Evolutionary conservation across 2,888 invertebrate species (phyloP).

Genomic region (Leptopterna dolabrata): DNA sequence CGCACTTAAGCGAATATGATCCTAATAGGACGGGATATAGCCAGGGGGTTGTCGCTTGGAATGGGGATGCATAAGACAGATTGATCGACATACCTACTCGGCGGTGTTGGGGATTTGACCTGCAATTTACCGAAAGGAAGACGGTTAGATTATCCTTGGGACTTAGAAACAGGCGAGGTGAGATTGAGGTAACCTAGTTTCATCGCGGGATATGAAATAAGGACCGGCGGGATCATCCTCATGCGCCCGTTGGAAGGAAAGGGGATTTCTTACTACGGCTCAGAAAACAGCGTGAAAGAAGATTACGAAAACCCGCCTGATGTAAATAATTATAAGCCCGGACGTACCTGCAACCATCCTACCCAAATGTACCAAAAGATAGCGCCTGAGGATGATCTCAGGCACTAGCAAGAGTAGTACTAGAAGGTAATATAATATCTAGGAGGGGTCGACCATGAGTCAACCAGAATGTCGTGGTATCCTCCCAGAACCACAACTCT

Average conservation of each 20-base stretch:
- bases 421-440: too few relatives aligned
- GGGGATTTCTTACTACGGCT: not conserved
- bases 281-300: not conserved
- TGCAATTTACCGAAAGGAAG: not conserved
- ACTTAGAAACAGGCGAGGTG: not conserved
- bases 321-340: too few relatives aligned
- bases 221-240: too few relatives aligned
- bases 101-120: not conserved
- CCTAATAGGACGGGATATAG: constrained; percentile 8
- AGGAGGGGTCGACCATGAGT: too few relatives aligned
- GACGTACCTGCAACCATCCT: too few relatives aligned
- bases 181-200: not conserved
- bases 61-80: not conserved
- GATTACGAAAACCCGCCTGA: too few relatives aligned
- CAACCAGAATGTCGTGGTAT: too few relatives aligned
- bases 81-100: not conserved
- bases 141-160: not conserved
- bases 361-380: too few relatives aligned
- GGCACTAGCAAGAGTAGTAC: too few relatives aligned
- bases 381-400: too few relatives aligned
- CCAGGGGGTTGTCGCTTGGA: not conserved
- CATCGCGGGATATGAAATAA: not conserved
- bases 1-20: not conserved
- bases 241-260: not conserved
- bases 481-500: too few relatives aligned